Evolutionary conservation across 2,797 vertebrate species (phyloP), one percentile per base, ranked within the genome.

Genomic region (Rhadinocentrus ornatus): DNA sequence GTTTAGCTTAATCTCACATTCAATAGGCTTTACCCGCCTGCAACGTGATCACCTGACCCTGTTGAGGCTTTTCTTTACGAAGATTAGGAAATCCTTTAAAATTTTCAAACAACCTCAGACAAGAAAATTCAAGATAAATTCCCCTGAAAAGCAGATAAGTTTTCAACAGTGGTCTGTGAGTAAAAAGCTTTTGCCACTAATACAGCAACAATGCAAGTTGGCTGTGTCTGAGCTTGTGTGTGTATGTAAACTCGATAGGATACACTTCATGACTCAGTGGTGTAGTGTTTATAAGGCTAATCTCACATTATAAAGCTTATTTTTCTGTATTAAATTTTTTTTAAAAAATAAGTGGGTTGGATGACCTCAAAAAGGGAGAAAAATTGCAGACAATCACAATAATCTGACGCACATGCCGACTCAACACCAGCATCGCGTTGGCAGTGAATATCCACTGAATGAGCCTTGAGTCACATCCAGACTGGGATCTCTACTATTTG

Each of bases 381-480:
- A 56, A 46, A 29, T 27, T 66, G 44, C 32, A 32, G 60, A 12
- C 24, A 31, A 13, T 18, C 39, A 27, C 20, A 58, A 26, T 61
- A 52, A 71, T 56, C 31, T 18, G 57, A 75, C 52, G 37, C 73
- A 72, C 55, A 69, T 27, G 50, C 50, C 34, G 20, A 59, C 48
- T n/a, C 13, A 72, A 55, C 50, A 24, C n/a, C 60, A 59, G 53
- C 59, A 4, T 35, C 62, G 2, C 13, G 41, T 31, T 52, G 31
- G 41, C 29, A 29, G 62, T 41, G 0, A 62, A 64, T 55, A 26
- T 48, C 46, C 20, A 3, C 53, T 80, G 77, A 68, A 58, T 11
- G 20, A 71, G 32, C 56, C 16, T 7, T 80, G 79, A 92, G 60
- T 89, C 89, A 87, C 77, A 62, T 59, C 66, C 48, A 72, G 15